These are phyloP conservation scores for Noctua fimbriata DNA, from an alignment of 2,888 invertebrate genomes.

Conservation along the genomic window DNA sequence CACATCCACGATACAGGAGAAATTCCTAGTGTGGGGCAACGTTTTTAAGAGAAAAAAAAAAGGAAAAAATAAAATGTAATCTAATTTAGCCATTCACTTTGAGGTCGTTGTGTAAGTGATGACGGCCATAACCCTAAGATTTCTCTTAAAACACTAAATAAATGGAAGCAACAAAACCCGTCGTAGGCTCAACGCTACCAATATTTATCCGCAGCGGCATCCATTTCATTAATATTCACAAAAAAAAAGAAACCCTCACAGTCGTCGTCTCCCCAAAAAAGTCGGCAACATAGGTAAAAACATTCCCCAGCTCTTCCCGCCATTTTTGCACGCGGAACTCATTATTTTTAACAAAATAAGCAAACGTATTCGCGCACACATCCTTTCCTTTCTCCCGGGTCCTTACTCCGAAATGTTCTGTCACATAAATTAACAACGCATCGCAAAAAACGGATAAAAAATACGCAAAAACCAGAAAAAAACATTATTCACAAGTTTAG, in stretches of 20 bases:
- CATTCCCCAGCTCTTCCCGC: conserved; percentile 28
- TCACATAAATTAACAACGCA: conserved; percentile 78
- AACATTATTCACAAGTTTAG: conserved; percentile 63
- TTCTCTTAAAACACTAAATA: background rate
- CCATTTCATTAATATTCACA: conserved; percentile 27
- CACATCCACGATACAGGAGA: too few species aligned
- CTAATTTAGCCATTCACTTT: background rate
- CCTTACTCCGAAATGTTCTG: conserved; percentile 72
- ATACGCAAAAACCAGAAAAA: conserved; percentile 64
- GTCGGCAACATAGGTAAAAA: conserved; percentile 16
- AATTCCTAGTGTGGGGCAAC: too few species aligned
- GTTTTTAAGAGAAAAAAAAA: too few species aligned
- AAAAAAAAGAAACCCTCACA: conserved; percentile 1
- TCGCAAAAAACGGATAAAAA: conserved; percentile 73
- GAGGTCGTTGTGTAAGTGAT: background rate
- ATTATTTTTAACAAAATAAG: conserved; percentile 62
- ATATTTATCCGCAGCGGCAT: background rate
- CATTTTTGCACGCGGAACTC: conserved; percentile 51
- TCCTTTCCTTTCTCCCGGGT: conserved; percentile 44
- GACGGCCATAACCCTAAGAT: too few species aligned
- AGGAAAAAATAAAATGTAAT: too few species aligned
- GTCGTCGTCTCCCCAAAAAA: conserved; percentile 5
- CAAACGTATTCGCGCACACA: conserved; percentile 54
- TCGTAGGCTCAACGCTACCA: background rate
- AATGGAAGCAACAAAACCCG: background rate